Conservation (phyloP, 2,113 vertebrate genomes). For the Centrocercus urophasianus region DNA sequence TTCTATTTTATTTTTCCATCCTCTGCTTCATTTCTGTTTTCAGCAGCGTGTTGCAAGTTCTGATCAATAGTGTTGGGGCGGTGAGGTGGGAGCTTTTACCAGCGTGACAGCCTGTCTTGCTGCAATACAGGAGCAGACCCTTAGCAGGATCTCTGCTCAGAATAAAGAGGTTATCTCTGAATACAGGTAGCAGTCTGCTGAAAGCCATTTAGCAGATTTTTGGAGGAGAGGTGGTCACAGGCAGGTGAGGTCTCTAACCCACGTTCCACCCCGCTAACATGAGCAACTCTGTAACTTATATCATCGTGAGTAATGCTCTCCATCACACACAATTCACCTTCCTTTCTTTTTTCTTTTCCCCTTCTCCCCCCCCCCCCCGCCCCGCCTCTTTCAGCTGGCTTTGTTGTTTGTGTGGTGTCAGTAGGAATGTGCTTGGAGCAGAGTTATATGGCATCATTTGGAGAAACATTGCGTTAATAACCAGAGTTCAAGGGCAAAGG, state of each 20-base stretch:
- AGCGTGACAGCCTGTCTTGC: conserved; percentile 11
- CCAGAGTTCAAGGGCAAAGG: conserved; percentile 90
- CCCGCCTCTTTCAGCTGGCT: conserved; percentile 48
- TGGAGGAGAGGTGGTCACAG: conserved; percentile 26
- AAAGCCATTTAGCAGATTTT: conserved; percentile 36
- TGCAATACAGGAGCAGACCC: background rate
- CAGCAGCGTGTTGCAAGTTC: background rate
- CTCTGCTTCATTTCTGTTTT: background rate
- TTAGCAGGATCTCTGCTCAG: conserved; percentile 25
- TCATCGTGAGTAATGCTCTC: conserved; percentile 66
- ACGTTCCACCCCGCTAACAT: conserved; percentile 20
- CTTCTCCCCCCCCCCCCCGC: too few relatives aligned
- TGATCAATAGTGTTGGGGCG: background rate
- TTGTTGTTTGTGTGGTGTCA: conserved; percentile 78
- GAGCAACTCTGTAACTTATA: conserved; percentile 45
- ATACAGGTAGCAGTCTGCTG: conserved; percentile 28
- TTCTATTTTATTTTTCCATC: background rate
- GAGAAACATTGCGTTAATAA: conserved; percentile 90
- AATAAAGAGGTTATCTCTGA: conserved; percentile 47
- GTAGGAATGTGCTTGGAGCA: conserved; percentile 78
- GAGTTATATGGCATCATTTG: conserved; percentile 87
- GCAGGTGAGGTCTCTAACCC: conserved; percentile 20
- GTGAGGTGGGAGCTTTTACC: background rate
- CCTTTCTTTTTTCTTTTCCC: background rate
- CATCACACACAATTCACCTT: conserved; percentile 57